Conservation (phyloP, 2,888 invertebrate species). For the Drosophila putrida region DNA sequence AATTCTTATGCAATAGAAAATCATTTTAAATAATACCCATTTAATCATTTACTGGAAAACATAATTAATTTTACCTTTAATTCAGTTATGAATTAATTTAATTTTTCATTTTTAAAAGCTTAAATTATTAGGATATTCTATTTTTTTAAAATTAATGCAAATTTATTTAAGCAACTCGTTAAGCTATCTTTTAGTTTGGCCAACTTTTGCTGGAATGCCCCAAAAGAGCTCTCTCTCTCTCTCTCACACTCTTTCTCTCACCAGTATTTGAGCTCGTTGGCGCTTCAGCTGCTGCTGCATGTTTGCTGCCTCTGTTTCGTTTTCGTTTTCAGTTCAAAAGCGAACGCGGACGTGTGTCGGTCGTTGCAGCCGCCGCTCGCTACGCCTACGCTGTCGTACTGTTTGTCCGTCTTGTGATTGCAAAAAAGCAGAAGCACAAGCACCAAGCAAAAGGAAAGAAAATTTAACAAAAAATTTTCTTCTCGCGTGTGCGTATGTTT, state of each 20-base stretch:
- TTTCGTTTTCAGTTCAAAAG: slow-evolving; percentile 58
- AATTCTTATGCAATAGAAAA: too few species aligned
- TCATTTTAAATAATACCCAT: too few species aligned
- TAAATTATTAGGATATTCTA: too few species aligned
- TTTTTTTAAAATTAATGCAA: too few species aligned
- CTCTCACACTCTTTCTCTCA: slow-evolving; percentile 19
- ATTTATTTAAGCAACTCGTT: too few species aligned
- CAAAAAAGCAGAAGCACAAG: slow-evolving; percentile 62
- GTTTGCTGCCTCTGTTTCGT: slow-evolving; percentile 46
- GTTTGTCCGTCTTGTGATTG: slow-evolving; percentile 66
- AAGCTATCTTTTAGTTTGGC: background rate
- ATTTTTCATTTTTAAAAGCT: too few species aligned
- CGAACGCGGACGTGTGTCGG: slow-evolving; percentile 64
- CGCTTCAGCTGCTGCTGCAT: slow-evolving; percentile 46
- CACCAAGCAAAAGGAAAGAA: slow-evolving; percentile 47
- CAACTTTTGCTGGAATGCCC: slow-evolving; percentile 34
- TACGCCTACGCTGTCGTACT: slow-evolving; percentile 54
- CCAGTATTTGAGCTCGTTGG: slow-evolving; percentile 28
- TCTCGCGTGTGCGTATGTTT: slow-evolving; percentile 39
- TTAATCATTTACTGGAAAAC: too few species aligned
- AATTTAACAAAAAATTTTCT: slow-evolving; percentile 54
- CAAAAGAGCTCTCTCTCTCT: slow-evolving; percentile 15
- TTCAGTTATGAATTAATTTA: too few species aligned
- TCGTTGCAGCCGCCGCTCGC: slow-evolving; percentile 60
- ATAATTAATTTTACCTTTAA: too few species aligned